A percentile compares a stretch with the other conserved stretches of the same genome.
phyloP scores from a whole-genome alignment of 2,797 vertebrate species.

The Phoeniculus purpureus region DNA sequence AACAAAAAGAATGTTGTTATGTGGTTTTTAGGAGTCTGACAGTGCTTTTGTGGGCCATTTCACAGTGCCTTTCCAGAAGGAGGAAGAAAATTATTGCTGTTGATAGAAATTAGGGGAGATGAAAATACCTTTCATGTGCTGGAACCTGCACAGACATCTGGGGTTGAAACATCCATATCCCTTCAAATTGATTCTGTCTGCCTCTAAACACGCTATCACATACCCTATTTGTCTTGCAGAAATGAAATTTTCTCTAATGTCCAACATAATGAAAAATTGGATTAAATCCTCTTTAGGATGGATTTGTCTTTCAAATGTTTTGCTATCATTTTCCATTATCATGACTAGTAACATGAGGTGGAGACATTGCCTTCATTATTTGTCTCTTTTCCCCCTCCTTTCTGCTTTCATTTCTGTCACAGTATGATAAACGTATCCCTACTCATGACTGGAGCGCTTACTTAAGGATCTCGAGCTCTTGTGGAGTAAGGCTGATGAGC shows the following conservation, averaged over 20 bases:
- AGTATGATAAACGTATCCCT: not conserved
- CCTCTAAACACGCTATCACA: not conserved
- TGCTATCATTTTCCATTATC: not conserved
- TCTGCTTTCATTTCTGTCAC: not conserved
- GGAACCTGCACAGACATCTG: not conserved
- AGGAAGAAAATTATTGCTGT: not conserved
- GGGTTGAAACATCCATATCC: not conserved
- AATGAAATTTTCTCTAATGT: conserved; percentile 54
- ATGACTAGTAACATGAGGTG: not conserved
- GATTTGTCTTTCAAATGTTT: conserved; percentile 40
- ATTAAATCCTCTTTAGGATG: not conserved
- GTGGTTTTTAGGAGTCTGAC: not conserved
- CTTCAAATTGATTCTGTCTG: conserved; percentile 16
- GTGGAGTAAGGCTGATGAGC: not conserved
- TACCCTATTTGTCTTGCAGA: not conserved
- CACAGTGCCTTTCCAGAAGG: not conserved
- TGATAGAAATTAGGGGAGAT: not conserved
- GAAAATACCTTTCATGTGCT: not conserved
- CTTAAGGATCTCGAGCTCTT: not conserved
- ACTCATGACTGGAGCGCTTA: not conserved
- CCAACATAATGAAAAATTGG: conserved; percentile 42
- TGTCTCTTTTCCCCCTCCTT: not conserved
- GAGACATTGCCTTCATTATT: not conserved
- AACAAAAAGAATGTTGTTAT: not conserved
- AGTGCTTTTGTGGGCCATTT: not conserved